These are phyloP conservation scores for Chondrilla cf. caribensis DNA, from an alignment of 37 sponge, comb jelly and placozoan genomes.

Conservation along the genomic window DNA sequence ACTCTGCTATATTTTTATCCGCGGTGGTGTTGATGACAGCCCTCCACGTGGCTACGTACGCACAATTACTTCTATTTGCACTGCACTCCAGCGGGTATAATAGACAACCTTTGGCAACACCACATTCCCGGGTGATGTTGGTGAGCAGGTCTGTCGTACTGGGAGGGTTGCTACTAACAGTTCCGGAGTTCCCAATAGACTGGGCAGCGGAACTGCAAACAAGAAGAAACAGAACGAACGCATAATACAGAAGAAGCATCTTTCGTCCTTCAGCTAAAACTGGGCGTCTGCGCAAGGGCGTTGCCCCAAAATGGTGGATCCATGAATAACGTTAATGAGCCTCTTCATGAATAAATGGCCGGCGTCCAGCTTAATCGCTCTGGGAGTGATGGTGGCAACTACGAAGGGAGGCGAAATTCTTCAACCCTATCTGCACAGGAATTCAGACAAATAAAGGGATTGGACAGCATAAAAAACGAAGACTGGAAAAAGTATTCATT, in stretches of 20 bases:
- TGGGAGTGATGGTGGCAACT: not conserved
- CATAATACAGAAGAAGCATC: not conserved
- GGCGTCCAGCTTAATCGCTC: conserved; percentile 15
- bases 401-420: not conserved
- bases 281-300: conserved; percentile 26
- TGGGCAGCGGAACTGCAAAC: not conserved
- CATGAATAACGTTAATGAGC: not conserved
- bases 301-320: not conserved
- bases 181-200: not conserved
- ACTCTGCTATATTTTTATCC: not conserved
- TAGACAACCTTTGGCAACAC: not conserved
- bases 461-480: not conserved
- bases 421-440: not conserved
- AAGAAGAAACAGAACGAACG: not conserved
- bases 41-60: not conserved
- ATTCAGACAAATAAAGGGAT: not conserved
- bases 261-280: too few relatives aligned
- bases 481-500: conserved; percentile 6
- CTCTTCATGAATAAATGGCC: not conserved
- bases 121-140: not conserved
- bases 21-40: not conserved
- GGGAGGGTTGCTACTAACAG: not conserved
- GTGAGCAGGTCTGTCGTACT: too few relatives aligned
- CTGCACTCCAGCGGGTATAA: not conserved
- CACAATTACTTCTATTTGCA: not conserved